These are phyloP conservation scores for Calonectris borealis DNA, from an alignment of 2,113 vertebrate genomes.

Conservation along the genomic window DNA sequence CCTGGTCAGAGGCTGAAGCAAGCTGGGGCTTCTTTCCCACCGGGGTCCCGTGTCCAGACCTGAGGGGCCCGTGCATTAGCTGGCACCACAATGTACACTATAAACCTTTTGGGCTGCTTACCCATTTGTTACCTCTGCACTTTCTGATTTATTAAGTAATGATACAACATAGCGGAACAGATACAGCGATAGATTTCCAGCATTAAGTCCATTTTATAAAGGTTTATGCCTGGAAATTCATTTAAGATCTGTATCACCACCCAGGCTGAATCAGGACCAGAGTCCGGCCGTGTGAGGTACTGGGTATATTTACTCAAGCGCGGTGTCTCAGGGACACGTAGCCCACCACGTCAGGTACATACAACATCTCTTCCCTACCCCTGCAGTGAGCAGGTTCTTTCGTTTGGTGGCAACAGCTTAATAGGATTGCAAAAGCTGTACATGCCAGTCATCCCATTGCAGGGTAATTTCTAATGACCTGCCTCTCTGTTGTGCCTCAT, in stretches of 20 bases:
- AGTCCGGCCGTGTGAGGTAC: background rate
- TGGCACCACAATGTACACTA: background rate
- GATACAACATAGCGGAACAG: background rate
- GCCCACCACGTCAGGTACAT: background rate
- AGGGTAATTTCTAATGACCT: background rate
- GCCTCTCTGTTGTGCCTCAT: background rate
- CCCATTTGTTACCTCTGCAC: background rate
- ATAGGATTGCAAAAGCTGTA: background rate
- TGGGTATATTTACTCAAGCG: accelerated
- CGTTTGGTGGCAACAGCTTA: background rate
- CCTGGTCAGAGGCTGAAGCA: background rate
- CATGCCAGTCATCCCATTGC: background rate
- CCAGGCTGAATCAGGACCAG: background rate
- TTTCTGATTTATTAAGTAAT: background rate
- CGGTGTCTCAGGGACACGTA: background rate
- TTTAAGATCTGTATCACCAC: background rate
- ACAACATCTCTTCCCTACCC: background rate
- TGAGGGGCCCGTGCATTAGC: accelerated
- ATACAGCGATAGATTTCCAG: background rate
- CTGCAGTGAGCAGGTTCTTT: background rate
- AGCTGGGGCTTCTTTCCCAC: background rate
- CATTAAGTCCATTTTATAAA: background rate
- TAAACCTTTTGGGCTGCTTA: background rate
- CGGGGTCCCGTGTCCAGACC: accelerated
- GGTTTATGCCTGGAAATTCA: background rate